Evolutionary conservation across 2,113 vertebrate species (phyloP).

Genomic region (Mus musculus): DNA sequence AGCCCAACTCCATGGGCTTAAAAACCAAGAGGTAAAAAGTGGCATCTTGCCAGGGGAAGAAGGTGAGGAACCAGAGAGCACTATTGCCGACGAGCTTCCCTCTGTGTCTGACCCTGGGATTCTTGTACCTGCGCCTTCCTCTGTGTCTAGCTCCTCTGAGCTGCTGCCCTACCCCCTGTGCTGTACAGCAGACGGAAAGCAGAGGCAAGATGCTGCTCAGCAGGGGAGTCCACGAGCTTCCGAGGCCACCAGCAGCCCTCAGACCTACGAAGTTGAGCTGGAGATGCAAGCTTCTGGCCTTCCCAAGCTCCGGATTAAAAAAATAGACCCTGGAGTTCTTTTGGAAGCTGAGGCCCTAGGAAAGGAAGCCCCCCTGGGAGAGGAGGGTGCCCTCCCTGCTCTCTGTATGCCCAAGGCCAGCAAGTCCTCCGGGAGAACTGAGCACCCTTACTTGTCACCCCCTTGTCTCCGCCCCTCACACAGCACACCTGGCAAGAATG

Average conservation of each 20-base stretch:
- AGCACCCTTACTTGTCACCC: constrained; percentile 88
- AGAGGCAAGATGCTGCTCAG: constrained; percentile 88
- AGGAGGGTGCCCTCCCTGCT: constrained; percentile 84
- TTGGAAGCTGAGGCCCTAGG: constrained; percentile 73
- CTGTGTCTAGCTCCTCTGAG: constrained; percentile 43
- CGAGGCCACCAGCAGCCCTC: constrained; percentile 63
- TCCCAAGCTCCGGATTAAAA: constrained; percentile 94
- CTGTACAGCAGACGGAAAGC: constrained; percentile 90
- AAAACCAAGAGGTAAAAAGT: constrained; percentile 72
- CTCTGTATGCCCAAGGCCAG: constrained; percentile 80
- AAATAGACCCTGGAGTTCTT: constrained; percentile 84
- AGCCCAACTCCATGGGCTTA: constrained; percentile 77
- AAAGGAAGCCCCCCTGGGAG: constrained; percentile 78
- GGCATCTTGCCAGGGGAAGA: constrained; percentile 73
- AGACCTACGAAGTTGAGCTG: constrained; percentile 92
- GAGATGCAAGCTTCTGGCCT: constrained; percentile 94
- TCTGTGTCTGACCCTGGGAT: constrained; percentile 53
- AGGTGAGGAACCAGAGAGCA: constrained; percentile 74
- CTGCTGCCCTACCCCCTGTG: constrained; percentile 84
- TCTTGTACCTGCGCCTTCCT: background rate
- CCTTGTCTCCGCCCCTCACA: constrained; percentile 87
- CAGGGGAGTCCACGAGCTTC: constrained; percentile 81
- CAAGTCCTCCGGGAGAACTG: constrained; percentile 84
- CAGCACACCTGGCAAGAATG: constrained; percentile 90
- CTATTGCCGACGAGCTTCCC: constrained; percentile 75